These are phyloP conservation scores for Dynastes hyllus DNA, from an alignment of 2,888 invertebrate genomes.

Conservation along the genomic window DNA sequence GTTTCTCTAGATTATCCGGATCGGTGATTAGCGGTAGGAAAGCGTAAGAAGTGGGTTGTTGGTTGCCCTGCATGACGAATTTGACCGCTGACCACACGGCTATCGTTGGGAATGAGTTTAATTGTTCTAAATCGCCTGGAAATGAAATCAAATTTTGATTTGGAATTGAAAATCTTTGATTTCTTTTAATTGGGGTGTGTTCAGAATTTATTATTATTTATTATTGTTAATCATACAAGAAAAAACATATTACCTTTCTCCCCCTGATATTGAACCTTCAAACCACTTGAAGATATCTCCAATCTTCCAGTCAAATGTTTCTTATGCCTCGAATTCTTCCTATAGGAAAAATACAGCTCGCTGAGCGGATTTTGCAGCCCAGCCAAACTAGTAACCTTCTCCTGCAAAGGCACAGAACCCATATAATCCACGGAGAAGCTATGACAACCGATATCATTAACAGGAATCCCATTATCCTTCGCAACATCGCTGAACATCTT, in stretches of 20 bases:
- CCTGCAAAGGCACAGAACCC: constrained; percentile 85
- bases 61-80: constrained; percentile 81
- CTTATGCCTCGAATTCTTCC: constrained; percentile 74
- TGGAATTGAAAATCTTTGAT: not conserved
- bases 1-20: constrained; percentile 85
- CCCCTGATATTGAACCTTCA: constrained; percentile 82
- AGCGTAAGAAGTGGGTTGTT: constrained; percentile 75
- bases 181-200: not conserved
- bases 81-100: constrained; percentile 95
- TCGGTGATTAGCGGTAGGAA: constrained; percentile 90
- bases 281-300: constrained; percentile 80
- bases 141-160: not conserved
- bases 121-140: constrained; percentile 75
- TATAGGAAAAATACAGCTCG: constrained; percentile 81
- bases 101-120: constrained; percentile 92
- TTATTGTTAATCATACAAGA: too few species aligned
- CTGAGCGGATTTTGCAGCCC: constrained; percentile 88
- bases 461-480: constrained; percentile 73
- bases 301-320: constrained; percentile 75
- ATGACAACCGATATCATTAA: constrained; percentile 72
- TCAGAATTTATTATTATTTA: too few species aligned
- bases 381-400: constrained; percentile 87
- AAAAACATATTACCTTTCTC: constrained; percentile 69
- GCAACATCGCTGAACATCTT: constrained; percentile 87
- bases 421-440: constrained; percentile 85